Conservation (phyloP, 2,888 invertebrate species). For the Protophormia terraenovae region DNA sequence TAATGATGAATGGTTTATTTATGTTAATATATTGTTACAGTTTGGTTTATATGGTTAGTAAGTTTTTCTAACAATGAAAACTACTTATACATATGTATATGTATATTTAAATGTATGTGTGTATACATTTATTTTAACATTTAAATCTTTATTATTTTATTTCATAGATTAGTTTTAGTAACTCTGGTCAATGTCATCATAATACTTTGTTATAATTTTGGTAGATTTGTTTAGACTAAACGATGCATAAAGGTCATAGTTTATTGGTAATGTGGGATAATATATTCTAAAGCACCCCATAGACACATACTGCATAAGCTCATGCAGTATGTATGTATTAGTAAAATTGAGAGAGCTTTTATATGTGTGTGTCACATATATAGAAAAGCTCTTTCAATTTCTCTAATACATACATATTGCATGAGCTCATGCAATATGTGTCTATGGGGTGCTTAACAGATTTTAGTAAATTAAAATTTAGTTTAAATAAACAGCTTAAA, state of each 20-base stretch:
- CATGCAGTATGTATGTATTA: too few species aligned
- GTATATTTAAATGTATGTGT: neutral
- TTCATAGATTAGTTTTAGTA: neutral
- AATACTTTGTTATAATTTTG: neutral
- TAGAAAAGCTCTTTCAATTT: too few species aligned
- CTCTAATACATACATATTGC: too few species aligned
- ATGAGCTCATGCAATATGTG: too few species aligned
- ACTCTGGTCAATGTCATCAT: slow-evolving; percentile 4
- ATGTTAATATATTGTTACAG: slow-evolving; percentile 42
- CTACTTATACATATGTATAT: neutral
- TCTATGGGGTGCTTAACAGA: too few species aligned
- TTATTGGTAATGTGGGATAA: neutral
- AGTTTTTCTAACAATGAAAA: neutral
- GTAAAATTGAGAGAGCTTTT: too few species aligned
- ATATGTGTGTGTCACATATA: too few species aligned
- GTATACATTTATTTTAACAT: neutral
- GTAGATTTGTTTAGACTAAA: neutral
- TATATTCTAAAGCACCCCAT: too few species aligned
- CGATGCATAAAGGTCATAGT: neutral
- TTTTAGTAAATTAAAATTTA: too few species aligned
- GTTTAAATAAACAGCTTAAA: too few species aligned
- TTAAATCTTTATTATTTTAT: slow-evolving; percentile 21
- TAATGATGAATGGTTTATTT: slow-evolving; percentile 52
- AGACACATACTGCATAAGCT: too few species aligned
- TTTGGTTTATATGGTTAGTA: slow-evolving; percentile 3